Evolutionary conservation across 2,113 vertebrate species (phyloP).

Genomic region (Entomyzon cyanotis): DNA sequence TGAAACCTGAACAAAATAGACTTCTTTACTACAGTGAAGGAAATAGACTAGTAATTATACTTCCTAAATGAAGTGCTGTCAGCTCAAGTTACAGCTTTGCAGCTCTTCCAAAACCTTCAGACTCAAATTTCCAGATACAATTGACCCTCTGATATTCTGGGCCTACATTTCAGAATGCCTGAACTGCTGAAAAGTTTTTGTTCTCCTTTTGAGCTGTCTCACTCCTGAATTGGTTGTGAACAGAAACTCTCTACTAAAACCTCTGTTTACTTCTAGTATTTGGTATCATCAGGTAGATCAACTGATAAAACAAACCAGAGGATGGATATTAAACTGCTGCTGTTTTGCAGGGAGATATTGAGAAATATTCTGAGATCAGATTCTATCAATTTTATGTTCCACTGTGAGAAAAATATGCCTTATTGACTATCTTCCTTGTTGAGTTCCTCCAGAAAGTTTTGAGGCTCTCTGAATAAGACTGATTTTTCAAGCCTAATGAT

Average conservation of each 20-base stretch:
- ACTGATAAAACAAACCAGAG: not conserved
- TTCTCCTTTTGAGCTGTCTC: not conserved
- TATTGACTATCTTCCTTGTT: not conserved
- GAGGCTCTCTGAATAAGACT: not conserved
- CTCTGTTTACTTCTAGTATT: not conserved
- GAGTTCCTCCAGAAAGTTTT: not conserved
- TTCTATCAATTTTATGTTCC: not conserved
- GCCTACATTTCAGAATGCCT: not conserved
- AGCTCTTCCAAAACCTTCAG: not conserved
- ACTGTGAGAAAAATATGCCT: not conserved
- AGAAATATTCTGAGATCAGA: not conserved
- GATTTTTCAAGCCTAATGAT: not conserved
- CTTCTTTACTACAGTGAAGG: not conserved
- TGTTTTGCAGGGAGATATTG: not conserved
- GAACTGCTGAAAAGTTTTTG: not conserved
- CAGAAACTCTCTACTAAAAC: not conserved
- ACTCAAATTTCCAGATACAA: not conserved
- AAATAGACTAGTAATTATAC: not conserved
- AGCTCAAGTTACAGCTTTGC: not conserved
- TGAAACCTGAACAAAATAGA: not conserved
- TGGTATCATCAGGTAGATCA: not conserved
- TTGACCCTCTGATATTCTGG: not conserved
- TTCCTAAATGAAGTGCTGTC: not conserved
- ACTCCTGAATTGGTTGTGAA: not conserved
- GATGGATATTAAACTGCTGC: not conserved